These are phyloP conservation scores for Clitarchus hookeri DNA, from an alignment of 2,888 invertebrate genomes.

Conservation along the genomic window DNA sequence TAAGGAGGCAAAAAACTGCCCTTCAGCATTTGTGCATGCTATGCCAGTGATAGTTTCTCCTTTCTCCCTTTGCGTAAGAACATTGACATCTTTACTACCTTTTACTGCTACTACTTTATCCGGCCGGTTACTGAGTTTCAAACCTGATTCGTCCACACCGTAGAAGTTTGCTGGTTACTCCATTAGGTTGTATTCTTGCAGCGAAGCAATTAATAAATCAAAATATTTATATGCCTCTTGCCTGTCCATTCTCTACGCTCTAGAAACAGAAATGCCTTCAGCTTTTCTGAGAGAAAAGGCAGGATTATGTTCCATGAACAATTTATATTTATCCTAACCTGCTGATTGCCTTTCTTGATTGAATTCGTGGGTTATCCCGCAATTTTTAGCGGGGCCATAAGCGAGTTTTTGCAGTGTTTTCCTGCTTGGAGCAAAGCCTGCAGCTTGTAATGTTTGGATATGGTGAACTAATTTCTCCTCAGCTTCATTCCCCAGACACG, in stretches of 20 bases:
- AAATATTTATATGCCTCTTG: conserved; percentile 2
- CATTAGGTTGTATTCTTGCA: conserved; percentile 39
- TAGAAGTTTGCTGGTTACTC: conserved; percentile 43
- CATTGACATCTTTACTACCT: conserved; percentile 38
- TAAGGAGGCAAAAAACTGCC: conserved; percentile 15
- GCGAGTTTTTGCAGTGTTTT: background rate
- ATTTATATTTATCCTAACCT: background rate
- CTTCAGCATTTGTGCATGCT: conserved; percentile 33
- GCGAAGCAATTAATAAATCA: background rate
- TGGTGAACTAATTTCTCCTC: conserved; percentile 16
- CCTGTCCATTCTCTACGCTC: conserved; percentile 12
- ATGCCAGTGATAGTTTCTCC: conserved; percentile 50
- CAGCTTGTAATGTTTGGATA: conserved; percentile 5
- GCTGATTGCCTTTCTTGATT: background rate
- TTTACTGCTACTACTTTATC: conserved; percentile 22
- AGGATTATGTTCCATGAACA: background rate
- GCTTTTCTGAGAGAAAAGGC: background rate
- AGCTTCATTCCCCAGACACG: background rate
- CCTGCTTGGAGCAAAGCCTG: conserved; percentile 23
- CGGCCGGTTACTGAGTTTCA: conserved; percentile 42
- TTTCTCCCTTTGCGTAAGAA: conserved; percentile 45
- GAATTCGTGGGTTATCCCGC: background rate
- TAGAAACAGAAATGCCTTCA: conserved; percentile 47
- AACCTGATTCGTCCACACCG: conserved; percentile 45
- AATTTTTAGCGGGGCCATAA: background rate